Evolutionary conservation across 2,113 vertebrate species (phyloP).

Genomic region (Brachyistius frenatus): DNA sequence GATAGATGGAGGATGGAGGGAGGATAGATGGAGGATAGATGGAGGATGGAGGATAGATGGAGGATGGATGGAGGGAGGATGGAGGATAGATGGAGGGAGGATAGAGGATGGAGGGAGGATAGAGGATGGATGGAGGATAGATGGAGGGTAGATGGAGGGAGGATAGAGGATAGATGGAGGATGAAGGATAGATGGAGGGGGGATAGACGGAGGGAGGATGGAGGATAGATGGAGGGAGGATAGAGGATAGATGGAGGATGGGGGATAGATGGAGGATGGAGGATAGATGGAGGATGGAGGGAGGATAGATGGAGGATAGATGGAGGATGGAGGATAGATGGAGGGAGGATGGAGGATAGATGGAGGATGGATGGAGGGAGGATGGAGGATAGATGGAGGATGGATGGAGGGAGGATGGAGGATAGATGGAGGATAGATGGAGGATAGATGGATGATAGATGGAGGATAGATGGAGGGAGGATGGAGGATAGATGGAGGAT

Average conservation of each 20-base stretch:
- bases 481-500: no score
- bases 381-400: no score
- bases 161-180: background rate
- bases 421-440: background rate
- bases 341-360: background rate
- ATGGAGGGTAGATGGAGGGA: no score
- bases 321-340: background rate
- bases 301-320: background rate
- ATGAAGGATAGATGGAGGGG: background rate
- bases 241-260: background rate
- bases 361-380: background rate
- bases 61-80: no score
- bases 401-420: background rate
- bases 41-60: no score
- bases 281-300: background rate
- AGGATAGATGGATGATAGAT: no score
- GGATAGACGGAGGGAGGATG: no score
- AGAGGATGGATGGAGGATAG: no score
- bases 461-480: background rate
- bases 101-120: no score
- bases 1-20: no score
- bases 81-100: no score
- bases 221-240: background rate
- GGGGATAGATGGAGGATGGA: background rate
- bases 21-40: no score